phyloP scores from a whole-genome alignment of 2,888 invertebrate genomes.

The Sepioteuthis lessoniana region DNA sequence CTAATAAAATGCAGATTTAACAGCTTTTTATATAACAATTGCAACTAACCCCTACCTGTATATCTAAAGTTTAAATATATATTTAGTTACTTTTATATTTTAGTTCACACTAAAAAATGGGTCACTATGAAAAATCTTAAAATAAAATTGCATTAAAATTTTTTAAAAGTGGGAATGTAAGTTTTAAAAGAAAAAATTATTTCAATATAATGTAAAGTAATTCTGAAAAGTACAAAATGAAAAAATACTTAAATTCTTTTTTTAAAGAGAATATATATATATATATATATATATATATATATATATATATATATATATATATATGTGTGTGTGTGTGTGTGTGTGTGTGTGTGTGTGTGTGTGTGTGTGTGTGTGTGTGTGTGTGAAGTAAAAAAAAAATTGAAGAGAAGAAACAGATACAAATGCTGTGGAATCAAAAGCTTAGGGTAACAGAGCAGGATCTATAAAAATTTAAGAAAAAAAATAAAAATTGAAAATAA shows the following conservation, averaged over 20 bases:
- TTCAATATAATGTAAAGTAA: neutral
- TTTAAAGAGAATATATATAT: too few species aligned
- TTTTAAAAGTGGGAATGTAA: too few species aligned
- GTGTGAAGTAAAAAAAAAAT: too few species aligned
- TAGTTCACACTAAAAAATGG: neutral
- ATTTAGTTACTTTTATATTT: neutral
- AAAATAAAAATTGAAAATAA: too few species aligned
- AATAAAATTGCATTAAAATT: neutral
- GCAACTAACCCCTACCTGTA: neutral
- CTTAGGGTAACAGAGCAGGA: neutral
- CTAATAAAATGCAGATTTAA: neutral
- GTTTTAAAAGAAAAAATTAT: neutral
- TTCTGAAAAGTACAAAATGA: neutral
- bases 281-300: too few species aligned
- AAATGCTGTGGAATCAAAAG: neutral
- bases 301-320: too few species aligned
- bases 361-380: too few species aligned
- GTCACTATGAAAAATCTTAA: neutral
- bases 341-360: too few species aligned
- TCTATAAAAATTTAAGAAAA: too few species aligned
- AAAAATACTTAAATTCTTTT: too few species aligned
- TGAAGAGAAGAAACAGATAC: neutral
- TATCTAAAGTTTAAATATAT: neutral
- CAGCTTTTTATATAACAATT: neutral
- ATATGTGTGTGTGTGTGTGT: too few species aligned